A percentile compares a stretch with the other conserved stretches of the same genome.
phyloP scores from a whole-genome alignment of 2,797 vertebrate genomes.

The Phalloptychus januarius region DNA sequence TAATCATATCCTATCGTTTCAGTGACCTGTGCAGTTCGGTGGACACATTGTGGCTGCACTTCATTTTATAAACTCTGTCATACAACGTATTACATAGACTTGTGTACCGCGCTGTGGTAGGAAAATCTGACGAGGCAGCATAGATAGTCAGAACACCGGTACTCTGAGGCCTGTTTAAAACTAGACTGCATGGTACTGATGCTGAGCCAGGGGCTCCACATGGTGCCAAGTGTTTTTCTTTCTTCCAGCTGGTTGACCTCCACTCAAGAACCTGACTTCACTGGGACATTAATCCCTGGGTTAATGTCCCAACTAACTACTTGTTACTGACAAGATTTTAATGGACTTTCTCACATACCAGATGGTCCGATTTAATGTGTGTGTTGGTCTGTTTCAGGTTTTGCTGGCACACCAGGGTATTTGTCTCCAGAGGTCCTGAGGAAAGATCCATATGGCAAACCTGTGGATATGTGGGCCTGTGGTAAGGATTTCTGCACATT shows the following conservation, averaged over 20 bases:
- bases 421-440: constrained; percentile 95
- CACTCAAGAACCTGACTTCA: constrained; percentile 23
- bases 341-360: not conserved
- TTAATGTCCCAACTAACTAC: no score
- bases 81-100: no score
- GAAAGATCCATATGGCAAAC: constrained; percentile 97
- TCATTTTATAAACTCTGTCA: no score
- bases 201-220: constrained; percentile 19
- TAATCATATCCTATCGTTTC: no score
- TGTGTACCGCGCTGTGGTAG: no score
- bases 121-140: no score
- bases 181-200: constrained; percentile 44
- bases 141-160: no score
- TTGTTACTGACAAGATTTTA: constrained; percentile 5
- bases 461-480: constrained; percentile 99
- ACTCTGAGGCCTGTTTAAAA: constrained; percentile 43
- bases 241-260: constrained; percentile 22
- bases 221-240: constrained; percentile 23
- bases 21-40: no score
- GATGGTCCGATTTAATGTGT: not conserved
- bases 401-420: constrained; percentile 96
- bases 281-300: constrained; percentile 1
- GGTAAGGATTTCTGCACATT: constrained; percentile 75
- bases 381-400: constrained; percentile 79
- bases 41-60: no score